A percentile compares a stretch with the other conserved stretches of the same genome.
Evolutionary conservation across 2,113 vertebrate genomes (phyloP).

Genomic region (Martes martes): DNA sequence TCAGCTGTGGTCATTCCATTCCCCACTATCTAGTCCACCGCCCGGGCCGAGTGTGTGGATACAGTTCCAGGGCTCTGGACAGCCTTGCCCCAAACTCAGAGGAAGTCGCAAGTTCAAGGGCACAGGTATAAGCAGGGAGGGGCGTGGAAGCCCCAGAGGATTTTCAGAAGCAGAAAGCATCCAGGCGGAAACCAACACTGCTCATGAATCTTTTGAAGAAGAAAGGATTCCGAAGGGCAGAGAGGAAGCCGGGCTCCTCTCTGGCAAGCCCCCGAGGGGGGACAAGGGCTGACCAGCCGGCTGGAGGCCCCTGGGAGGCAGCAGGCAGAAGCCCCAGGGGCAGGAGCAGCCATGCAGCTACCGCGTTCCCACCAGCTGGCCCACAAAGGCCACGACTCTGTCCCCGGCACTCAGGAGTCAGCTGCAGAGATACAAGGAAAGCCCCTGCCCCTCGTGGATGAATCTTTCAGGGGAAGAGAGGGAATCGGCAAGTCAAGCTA

Average conservation of each 20-base stretch:
- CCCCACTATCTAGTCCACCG: background rate
- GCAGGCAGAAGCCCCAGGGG: background rate
- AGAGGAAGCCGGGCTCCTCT: too few relatives aligned
- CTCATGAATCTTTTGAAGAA: background rate
- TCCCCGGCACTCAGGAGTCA: too few relatives aligned
- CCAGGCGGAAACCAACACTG: background rate
- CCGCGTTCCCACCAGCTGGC: background rate
- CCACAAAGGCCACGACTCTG: background rate
- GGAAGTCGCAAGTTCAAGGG: background rate
- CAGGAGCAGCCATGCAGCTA: background rate
- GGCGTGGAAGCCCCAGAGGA: background rate
- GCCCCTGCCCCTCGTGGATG: too few relatives aligned
- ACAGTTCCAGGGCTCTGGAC: background rate
- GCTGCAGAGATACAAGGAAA: background rate
- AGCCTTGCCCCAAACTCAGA: background rate
- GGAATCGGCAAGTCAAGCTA: background rate
- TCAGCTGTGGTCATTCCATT: background rate
- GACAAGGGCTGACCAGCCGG: background rate
- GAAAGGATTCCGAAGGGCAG: background rate
- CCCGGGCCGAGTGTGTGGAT: background rate
- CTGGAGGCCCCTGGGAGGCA: background rate
- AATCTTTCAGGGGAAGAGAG: background rate
- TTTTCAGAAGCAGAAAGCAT: background rate
- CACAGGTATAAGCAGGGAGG: too few relatives aligned
- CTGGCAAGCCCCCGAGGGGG: rapidly evolving